A percentile compares a stretch with the other conserved stretches of the same genome.
phyloP scores from a whole-genome alignment of 2,797 vertebrate species.

The Crypturellus tataupa region DNA sequence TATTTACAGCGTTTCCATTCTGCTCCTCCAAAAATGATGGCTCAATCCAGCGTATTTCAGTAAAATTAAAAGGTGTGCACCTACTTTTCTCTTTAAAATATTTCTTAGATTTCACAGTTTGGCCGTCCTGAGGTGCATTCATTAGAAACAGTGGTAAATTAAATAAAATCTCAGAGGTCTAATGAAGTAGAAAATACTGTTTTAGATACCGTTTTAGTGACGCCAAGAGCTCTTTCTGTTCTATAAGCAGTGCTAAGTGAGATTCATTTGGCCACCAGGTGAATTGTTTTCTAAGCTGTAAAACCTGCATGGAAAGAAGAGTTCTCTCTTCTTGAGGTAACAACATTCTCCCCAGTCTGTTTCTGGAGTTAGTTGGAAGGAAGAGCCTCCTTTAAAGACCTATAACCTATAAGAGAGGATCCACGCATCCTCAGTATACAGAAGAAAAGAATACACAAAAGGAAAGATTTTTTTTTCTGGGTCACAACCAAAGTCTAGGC shows the following conservation, averaged over 20 bases:
- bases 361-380: background rate
- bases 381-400: background rate
- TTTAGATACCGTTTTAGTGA: background rate
- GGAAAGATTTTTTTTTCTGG: background rate
- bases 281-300: background rate
- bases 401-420: background rate
- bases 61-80: conserved; percentile 18
- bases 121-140: background rate
- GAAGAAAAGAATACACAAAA: background rate
- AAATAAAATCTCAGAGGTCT: background rate
- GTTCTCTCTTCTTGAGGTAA: background rate
- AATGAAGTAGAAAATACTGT: background rate
- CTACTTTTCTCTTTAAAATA: background rate
- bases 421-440: background rate
- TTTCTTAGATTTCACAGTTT: conserved; percentile 28
- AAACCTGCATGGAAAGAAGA: background rate
- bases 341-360: background rate
- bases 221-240: background rate
- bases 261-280: background rate
- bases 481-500: rapidly evolving
- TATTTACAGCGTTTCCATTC: conserved; percentile 20
- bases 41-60: background rate
- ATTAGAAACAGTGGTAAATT: background rate
- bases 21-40: conserved; percentile 18
- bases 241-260: background rate